A percentile compares a stretch with the other conserved stretches of the same genome.
These are phyloP conservation scores for Tachina lurida DNA, from an alignment of 2,888 invertebrate genomes.

Conservation along the genomic window DNA sequence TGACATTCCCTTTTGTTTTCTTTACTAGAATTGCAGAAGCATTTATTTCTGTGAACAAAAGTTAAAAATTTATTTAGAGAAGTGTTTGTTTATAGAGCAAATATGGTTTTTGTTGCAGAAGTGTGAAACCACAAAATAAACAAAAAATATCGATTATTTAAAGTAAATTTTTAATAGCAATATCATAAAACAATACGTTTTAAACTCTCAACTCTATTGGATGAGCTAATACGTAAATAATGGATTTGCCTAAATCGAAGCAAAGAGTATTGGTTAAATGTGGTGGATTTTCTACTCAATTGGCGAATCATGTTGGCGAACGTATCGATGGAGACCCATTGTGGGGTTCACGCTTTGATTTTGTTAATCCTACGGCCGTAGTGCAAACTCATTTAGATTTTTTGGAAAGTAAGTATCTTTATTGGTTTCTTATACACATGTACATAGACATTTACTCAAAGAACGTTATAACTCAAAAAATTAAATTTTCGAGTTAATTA, in stretches of 20 bases:
- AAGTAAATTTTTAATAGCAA: too few species aligned
- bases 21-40: conserved; percentile 5
- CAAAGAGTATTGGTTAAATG: conserved; percentile 84
- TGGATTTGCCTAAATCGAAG: background rate
- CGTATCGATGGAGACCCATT: conserved; percentile 92
- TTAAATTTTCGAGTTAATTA: background rate
- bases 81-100: conserved; percentile 9
- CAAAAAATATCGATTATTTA: too few species aligned
- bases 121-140: background rate
- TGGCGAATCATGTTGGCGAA: conserved; percentile 88
- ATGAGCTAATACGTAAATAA: background rate
- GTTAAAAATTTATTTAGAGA: background rate
- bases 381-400: conserved; percentile 91
- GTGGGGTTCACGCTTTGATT: conserved; percentile 93
- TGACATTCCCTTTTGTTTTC: conserved; percentile 50
- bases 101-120: background rate
- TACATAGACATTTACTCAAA: background rate
- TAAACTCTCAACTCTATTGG: too few species aligned
- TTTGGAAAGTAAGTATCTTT: conserved; percentile 85
- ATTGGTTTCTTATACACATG: background rate
- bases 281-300: conserved; percentile 92
- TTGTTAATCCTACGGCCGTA: conserved; percentile 90
- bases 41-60: background rate
- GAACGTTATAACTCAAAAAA: background rate
- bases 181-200: background rate